phyloP scores from a whole-genome alignment of 23 tunicate genomes.

The Halocynthia aurantium region DNA sequence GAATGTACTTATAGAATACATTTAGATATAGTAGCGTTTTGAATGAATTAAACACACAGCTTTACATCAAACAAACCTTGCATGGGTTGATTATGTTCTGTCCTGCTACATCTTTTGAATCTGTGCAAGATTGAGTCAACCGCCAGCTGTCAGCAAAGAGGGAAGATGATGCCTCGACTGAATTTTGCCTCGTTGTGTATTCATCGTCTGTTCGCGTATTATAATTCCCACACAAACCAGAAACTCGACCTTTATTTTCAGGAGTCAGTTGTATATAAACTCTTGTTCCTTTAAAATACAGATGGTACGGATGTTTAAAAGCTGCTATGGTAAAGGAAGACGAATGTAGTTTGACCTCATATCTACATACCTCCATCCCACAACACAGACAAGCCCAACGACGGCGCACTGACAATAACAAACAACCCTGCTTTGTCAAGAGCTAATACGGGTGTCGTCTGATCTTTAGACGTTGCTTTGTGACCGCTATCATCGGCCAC shows the following conservation, averaged over 20 bases:
- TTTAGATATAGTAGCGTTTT: background rate
- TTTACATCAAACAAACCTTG: constrained; percentile 22
- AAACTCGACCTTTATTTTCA: constrained; percentile 18
- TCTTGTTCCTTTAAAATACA: constrained; percentile 31
- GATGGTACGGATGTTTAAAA: background rate
- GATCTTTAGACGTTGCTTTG: background rate
- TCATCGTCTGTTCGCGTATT: constrained; percentile 30
- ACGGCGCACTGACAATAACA: constrained; percentile 40
- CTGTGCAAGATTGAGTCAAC: constrained; percentile 30
- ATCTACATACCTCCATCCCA: constrained; percentile 73
- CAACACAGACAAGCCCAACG: constrained; percentile 37
- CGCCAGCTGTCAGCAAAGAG: constrained; percentile 52
- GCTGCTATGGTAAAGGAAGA: background rate
- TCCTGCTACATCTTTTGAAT: background rate
- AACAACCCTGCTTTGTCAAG: constrained; percentile 53
- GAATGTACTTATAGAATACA: too few species aligned
- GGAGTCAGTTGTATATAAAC: constrained; percentile 42
- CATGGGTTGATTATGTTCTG: constrained; percentile 27
- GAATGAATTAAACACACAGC: background rate
- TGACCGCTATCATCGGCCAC: constrained; percentile 22
- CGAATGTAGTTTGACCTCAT: too few species aligned
- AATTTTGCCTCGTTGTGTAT: constrained; percentile 47
- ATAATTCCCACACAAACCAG: constrained; percentile 70
- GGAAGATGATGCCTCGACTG: constrained; percentile 29
- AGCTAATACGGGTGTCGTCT: constrained; percentile 4